phyloP scores from a whole-genome alignment of 2,113 vertebrate genomes.

The Arenaria interpres region DNA sequence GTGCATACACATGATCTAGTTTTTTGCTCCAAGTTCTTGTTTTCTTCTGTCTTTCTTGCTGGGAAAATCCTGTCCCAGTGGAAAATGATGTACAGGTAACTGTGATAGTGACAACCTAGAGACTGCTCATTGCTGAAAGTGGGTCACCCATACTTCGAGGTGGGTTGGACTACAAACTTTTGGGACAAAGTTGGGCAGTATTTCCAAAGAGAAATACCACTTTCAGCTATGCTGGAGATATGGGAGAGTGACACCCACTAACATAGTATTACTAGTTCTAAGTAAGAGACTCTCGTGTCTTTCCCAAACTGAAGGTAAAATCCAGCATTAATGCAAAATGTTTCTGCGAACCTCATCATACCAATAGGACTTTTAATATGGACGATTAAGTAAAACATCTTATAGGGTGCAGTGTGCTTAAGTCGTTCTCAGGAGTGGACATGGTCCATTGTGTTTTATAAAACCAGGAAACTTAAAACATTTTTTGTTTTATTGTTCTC shows the following conservation, averaged over 20 bases:
- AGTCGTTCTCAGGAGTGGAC: background rate
- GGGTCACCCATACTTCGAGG: background rate
- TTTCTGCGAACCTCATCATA: background rate
- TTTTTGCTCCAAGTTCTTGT: background rate
- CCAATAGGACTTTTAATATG: background rate
- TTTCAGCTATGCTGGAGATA: background rate
- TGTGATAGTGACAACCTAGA: background rate
- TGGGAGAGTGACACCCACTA: background rate
- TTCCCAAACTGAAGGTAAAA: constrained; percentile 31
- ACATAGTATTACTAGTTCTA: background rate
- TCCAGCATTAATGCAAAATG: background rate
- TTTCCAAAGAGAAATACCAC: background rate
- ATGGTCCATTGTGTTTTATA: constrained; percentile 27
- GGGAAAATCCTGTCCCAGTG: background rate
- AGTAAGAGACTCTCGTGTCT: background rate
- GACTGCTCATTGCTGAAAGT: background rate
- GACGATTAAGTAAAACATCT: background rate
- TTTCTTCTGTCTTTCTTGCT: background rate
- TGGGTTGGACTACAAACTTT: background rate
- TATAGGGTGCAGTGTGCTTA: background rate
- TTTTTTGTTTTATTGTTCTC: constrained; percentile 11
- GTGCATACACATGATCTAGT: rapidly evolving
- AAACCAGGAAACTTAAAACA: background rate
- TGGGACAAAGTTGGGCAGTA: background rate
- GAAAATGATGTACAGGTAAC: background rate